These are phyloP conservation scores for Syrista parreyssii DNA, from an alignment of 2,888 invertebrate genomes.

Conservation along the genomic window DNA sequence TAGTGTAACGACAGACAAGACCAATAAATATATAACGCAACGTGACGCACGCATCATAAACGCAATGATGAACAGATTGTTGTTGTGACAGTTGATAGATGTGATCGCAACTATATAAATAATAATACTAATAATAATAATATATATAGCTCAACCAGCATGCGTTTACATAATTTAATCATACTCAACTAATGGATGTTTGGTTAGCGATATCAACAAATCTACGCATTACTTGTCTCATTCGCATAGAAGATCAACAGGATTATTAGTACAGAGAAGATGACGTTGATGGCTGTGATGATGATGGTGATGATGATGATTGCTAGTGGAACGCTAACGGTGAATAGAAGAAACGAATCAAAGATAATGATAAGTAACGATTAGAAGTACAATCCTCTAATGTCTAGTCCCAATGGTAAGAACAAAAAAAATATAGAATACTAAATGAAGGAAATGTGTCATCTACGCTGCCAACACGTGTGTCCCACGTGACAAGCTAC, in stretches of 20 bases:
- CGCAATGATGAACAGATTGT: no score
- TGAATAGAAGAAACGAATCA: constrained; percentile 14
- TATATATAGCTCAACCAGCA: constrained; percentile 48
- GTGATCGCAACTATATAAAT: no score
- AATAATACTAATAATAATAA: no score
- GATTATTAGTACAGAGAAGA: constrained; percentile 17
- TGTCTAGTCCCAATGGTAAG: background rate
- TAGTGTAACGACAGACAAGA: no score
- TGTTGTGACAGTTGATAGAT: no score
- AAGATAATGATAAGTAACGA: constrained; percentile 11
- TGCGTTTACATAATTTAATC: constrained; percentile 55
- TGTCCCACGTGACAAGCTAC: constrained; percentile 1
- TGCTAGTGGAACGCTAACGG: constrained; percentile 10
- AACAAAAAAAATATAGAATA: constrained; percentile 1
- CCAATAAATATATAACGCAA: no score
- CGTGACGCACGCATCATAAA: no score
- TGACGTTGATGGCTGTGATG: background rate
- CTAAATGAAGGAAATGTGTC: background rate
- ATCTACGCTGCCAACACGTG: constrained; percentile 12
- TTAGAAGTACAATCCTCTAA: no score
- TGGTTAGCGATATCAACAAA: constrained; percentile 44
- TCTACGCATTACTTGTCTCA: constrained; percentile 46
- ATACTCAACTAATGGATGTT: constrained; percentile 47
- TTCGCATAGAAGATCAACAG: constrained; percentile 32
- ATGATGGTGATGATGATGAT: constrained; percentile 2